phyloP scores from a whole-genome alignment of 2,797 vertebrate genomes.

The Lacerta bilineata region DNA sequence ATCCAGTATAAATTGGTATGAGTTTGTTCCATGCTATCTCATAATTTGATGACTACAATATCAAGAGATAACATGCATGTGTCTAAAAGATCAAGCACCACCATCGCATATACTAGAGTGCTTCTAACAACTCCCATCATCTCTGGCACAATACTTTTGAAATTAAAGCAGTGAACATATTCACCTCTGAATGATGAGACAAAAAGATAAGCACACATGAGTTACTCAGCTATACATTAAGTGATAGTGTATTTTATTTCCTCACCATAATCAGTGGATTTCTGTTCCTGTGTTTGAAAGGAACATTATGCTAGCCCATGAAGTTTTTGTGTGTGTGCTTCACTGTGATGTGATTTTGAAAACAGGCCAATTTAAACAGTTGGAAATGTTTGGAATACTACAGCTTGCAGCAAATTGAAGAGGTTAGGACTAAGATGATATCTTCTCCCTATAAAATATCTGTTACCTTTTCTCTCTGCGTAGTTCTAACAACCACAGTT shows the following conservation, averaged over 20 bases:
- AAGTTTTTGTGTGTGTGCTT: neutral
- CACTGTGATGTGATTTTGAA: neutral
- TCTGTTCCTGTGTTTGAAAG: neutral
- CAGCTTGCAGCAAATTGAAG: constrained; percentile 12
- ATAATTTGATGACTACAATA: neutral
- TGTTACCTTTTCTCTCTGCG: neutral
- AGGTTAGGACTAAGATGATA: neutral
- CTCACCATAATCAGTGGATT: neutral
- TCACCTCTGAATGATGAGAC: neutral
- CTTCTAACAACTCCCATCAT: neutral
- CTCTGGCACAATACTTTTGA: neutral
- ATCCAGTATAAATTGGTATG: neutral
- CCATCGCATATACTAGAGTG: too few species aligned
- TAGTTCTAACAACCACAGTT: constrained; percentile 23
- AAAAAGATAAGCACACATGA: neutral
- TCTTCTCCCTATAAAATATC: neutral
- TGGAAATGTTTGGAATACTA: constrained; percentile 32
- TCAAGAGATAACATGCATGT: neutral
- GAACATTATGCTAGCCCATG: neutral
- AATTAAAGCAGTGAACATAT: neutral
- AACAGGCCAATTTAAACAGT: neutral
- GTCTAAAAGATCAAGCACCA: neutral
- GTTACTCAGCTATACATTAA: neutral
- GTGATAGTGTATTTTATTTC: neutral
- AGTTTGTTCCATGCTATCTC: neutral